Evolutionary conservation across 2,113 vertebrate genomes (phyloP), one percentile per base, ranked within the genome.

Genomic region (Marmota monax): DNA sequence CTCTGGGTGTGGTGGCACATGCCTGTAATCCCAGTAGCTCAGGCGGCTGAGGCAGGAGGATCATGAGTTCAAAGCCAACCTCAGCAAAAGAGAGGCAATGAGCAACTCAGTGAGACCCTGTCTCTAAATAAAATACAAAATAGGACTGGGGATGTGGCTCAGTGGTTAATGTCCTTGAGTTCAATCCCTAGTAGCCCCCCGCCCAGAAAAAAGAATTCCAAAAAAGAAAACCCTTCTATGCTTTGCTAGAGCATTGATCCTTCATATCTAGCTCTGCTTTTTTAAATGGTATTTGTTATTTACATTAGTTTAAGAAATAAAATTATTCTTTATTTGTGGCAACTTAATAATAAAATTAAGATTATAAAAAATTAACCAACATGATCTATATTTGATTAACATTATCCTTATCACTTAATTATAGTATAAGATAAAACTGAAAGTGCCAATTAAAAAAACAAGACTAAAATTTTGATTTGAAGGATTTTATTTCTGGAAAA

Each of bases 271-370:
- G 13, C 27, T 48, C 23, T 72, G 20, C 13, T 84, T 84, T 29
- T 90, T 89, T 87, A 93, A 96, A 25, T 84, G 23, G 5, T 16
- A 1, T 0, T 29, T 92, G 0, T 78, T 39, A 88, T 22, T 86
- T 84, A 90, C 10, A 56, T 76, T 95, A 67, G 39, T 86, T 91
- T 95, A 91, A 86, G 2, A 69, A 94, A 94, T 73, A 39, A n/a
- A 51, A 69, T n/a, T 27, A 84, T 70, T 88, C 48, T 82, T 96
- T n/a, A 90, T 58, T 77, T 27, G 85, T 80, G 11, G 34, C 6
- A 94, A 67, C 27, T 65, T 78, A 95, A 80, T 8, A 87, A 42
- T 0, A 3, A 86, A 92, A 74, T 92, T 42, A 65, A n/a, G 5
- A 85, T 61, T 76, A 84, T 34, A 10, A 94, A 93, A 85, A 96